phyloP scores from a whole-genome alignment of 2,113 vertebrate genomes.

The Callocephalon fimbriatum region DNA sequence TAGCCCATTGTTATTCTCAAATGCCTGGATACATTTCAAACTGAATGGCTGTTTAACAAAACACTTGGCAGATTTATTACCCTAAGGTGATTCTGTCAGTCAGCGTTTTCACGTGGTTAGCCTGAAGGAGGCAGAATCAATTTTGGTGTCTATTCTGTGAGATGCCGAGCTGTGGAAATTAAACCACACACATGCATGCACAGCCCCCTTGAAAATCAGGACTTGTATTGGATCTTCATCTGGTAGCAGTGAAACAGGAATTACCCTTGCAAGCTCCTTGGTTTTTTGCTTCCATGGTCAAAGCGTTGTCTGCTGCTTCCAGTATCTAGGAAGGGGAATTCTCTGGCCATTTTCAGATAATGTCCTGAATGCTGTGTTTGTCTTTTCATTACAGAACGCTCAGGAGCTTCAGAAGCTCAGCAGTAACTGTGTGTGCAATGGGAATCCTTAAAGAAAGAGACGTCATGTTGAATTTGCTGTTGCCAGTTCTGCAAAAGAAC shows the following conservation, averaged over 20 bases:
- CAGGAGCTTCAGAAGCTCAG: not conserved
- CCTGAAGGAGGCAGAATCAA: conserved; percentile 73
- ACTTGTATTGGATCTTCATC: not conserved
- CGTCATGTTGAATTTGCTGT: not conserved
- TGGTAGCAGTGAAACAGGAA: not conserved
- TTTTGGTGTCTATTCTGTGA: conserved; percentile 63
- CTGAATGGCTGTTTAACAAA: conserved; percentile 80
- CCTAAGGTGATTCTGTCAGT: conserved; percentile 78
- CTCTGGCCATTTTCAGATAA: conserved; percentile 7
- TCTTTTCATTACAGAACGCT: not conserved
- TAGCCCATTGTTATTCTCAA: conserved; percentile 76
- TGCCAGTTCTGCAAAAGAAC: not conserved
- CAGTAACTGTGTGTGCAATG: not conserved
- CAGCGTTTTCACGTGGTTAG: conserved; percentile 66
- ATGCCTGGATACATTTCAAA: conserved; percentile 74
- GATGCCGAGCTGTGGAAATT: conserved; percentile 33
- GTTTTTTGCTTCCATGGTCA: not conserved
- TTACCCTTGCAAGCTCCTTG: conserved; percentile 64
- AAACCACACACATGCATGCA: not conserved
- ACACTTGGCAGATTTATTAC: conserved; percentile 76
- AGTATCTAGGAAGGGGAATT: not conserved
- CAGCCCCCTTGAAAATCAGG: not conserved
- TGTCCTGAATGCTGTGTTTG: not conserved
- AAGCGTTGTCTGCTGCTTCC: conserved; percentile 33
- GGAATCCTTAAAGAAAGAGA: not conserved